Conservation (phyloP, 2,888 invertebrate species). For the Tetanocera ferruginea region DNA sequence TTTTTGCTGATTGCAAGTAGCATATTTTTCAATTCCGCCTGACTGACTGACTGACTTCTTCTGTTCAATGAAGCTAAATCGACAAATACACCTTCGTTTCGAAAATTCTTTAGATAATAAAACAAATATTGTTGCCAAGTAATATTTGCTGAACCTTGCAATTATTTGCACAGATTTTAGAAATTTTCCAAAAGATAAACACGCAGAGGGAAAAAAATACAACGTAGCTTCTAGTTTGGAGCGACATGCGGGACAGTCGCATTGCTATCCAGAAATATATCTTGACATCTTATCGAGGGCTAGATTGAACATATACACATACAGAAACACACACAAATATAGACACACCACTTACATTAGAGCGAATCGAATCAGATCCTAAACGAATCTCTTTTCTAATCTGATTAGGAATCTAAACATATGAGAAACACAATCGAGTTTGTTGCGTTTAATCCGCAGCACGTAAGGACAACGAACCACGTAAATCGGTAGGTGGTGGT, state of each 20-base stretch:
- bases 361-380: slow-evolving; percentile 4
- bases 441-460: slow-evolving; percentile 28
- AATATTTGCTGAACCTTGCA: no score
- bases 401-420: slow-evolving; percentile 25
- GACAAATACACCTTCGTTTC: no score
- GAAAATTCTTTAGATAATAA: no score
- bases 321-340: neutral
- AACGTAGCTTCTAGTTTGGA: slow-evolving; percentile 42
- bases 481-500: neutral
- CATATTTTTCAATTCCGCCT: no score
- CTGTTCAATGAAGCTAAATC: no score
- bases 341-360: neutral
- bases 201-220: slow-evolving; percentile 45
- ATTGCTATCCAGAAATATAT: neutral
- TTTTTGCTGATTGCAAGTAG: no score
- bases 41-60: no score
- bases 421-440: slow-evolving; percentile 26
- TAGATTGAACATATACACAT: neutral
- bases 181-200: slow-evolving; percentile 34
- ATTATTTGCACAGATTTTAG: neutral
- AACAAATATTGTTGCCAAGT: no score
- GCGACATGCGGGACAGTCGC: neutral
- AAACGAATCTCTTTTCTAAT: slow-evolving; percentile 27
- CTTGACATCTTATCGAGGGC: neutral
- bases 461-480: slow-evolving; percentile 24